Base-by-base conservation (phyloP, 2,113 vertebrate species). In the Sigmodon hispidus region DNA sequence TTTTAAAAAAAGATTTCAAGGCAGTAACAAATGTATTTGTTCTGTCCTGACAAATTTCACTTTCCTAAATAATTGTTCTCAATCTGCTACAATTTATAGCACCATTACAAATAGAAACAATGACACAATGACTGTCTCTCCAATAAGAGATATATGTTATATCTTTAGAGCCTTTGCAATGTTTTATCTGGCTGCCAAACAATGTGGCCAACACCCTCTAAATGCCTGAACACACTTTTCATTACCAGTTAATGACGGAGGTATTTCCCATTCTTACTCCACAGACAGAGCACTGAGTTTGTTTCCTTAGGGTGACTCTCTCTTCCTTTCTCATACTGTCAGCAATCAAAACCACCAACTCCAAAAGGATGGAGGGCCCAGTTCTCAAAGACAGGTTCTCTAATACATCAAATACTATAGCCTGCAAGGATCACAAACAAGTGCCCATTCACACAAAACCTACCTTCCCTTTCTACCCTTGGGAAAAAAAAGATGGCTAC, bases 41-140 rank as follows among this genome's bases (percentile, higher is more conserved):
- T 93, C 84, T 67, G 67, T 55, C 93, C 43, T 36, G 19, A 93
- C 83, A 45, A 95, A 94, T 31, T 91, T 77, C 72, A 69, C 43
- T 94, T 93, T 87, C 72, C 87, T 79, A 96, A 95, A 72, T 31
- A 88, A 34, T 43, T 87, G 81, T 88, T 92, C 55, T 90, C 77
- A 77, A 72, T 94, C 76, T 81, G 83, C 22, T 83, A 11, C 55
- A 93, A 87, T 95, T 96, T 91, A 69, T 93, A 90, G 31, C 45
- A 95, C 67, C 13, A 90, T 83, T 50, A 75, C 45, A 89, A 79
- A 84, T 1, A 90, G 13, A 50, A 63, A 59, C 48, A 94, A 69
- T 67, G 72, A 69, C 36, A 59, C 48, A 94, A 69, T 67, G 72
- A 69, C 36, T 34, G 50, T 89, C 57, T 76, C 59, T 67, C 19